Conservation (phyloP, 2,113 vertebrate species). For the Nymphicus hollandicus region DNA sequence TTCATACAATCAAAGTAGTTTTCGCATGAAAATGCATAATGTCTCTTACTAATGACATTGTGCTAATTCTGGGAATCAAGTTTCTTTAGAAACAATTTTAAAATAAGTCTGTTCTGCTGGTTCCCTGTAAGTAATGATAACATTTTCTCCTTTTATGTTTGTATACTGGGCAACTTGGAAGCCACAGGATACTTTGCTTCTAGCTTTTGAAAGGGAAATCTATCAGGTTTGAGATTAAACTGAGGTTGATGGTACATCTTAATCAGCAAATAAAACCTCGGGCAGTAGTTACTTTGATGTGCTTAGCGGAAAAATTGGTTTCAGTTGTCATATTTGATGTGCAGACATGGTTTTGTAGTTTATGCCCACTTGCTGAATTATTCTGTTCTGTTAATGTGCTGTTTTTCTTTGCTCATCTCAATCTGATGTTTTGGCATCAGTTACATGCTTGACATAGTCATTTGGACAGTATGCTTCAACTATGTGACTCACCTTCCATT, state of each 20-base stretch:
- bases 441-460: background rate
- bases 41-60: background rate
- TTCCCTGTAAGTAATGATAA: background rate
- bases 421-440: background rate
- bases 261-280: background rate
- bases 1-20: background rate
- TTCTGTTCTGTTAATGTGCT: background rate
- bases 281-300: background rate
- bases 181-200: background rate
- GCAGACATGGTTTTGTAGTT: conserved; percentile 9
- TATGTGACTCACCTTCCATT: background rate
- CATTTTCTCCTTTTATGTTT: background rate
- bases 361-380: conserved; percentile 4
- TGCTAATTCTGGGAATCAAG: background rate
- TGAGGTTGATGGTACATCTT: background rate
- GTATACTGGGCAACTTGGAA: background rate
- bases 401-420: background rate
- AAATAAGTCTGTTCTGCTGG: background rate
- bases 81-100: background rate
- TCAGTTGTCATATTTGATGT: background rate
- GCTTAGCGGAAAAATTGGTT: background rate
- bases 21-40: background rate
- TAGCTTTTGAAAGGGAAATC: background rate
- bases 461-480: background rate
- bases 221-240: background rate